Evolutionary conservation across 1,140 invertebrate species (phyloP), one percentile per base, ranked within the genome.

Genomic region (Drosophila serrata): DNA sequence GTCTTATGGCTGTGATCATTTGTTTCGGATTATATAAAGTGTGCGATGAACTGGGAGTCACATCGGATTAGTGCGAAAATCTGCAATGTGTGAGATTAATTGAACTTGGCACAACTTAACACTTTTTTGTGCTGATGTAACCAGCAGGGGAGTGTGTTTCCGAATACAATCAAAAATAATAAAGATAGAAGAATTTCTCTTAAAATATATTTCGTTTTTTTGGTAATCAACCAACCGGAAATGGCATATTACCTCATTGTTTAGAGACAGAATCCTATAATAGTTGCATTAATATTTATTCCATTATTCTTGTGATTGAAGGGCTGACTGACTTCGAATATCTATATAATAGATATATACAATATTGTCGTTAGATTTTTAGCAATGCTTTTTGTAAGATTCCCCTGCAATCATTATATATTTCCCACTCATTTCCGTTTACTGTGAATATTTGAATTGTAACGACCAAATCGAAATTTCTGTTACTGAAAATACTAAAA

Each of bases 21-120:
- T 75, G 56, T 27, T 35, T 29, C 13, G 48, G 61, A 69, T 69
- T 69, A 69, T 55, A 69, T 53, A 67, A 69, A 69, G 19, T 67
- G 62, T 67, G 61, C 65, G 62, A 53, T 69, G 65, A 69, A 65
- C 65, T 65, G 46, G 35, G 12, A 65, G 31, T 33, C 35, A 27
- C 29, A n/a, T 15, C 13, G 65, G 37, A 69, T 69, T 53, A 69
- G 19, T 61, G 62, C 29, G 13, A 64, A 60, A 24, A 64, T 64
- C 37, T 27, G 37, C 19, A 11, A 43, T 61, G 39, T 11, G 13
- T 13, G 17, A 29, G 29, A 42, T 61, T 61, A 31, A 35, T 19
- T 61, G 53, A 33, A 40, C 49, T 40, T 56, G 53, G 19, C 15
- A n/a, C 13, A 39, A 39, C 53, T n/a, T 46, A 22, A 17, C 2